Conservation (phyloP, 1,140 invertebrate species). For the Apis cerana region DNA sequence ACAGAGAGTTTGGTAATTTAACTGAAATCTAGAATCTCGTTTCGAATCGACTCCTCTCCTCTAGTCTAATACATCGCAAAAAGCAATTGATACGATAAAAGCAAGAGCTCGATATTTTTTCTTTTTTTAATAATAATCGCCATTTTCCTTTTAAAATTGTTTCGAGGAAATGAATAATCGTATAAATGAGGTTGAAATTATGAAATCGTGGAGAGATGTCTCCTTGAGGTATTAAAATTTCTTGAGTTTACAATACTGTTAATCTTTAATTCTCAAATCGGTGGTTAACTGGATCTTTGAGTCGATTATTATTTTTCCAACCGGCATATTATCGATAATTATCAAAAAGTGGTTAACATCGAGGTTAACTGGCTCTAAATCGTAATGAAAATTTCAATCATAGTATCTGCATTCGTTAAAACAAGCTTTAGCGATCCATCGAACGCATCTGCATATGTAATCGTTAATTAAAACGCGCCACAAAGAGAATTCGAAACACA, state of each 20-base stretch:
- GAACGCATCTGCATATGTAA: neutral
- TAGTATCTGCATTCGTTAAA: neutral
- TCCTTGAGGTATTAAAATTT: too few species aligned
- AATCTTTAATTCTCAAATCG: too few species aligned
- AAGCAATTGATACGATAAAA: conserved; percentile 20
- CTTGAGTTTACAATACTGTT: too few species aligned
- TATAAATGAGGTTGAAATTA: too few species aligned
- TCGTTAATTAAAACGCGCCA: neutral
- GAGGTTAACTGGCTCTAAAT: neutral
- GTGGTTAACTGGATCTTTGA: too few species aligned
- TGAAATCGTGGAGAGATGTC: too few species aligned
- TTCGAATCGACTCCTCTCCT: neutral
- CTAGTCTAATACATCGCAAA: conserved; percentile 1
- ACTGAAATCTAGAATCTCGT: conserved; percentile 20
- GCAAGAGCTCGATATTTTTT: neutral
- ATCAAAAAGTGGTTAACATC: neutral
- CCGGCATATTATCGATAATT: neutral
- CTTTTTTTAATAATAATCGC: too few species aligned
- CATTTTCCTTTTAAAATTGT: too few species aligned
- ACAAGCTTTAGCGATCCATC: neutral
- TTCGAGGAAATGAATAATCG: too few species aligned
- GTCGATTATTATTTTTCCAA: too few species aligned
- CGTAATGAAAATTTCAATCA: neutral
- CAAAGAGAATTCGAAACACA: neutral
- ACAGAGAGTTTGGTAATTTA: conserved; percentile 35